These are phyloP conservation scores for Caenorhabditis wallacei DNA, from an alignment of 2,888 invertebrate genomes.

Conservation along the genomic window DNA sequence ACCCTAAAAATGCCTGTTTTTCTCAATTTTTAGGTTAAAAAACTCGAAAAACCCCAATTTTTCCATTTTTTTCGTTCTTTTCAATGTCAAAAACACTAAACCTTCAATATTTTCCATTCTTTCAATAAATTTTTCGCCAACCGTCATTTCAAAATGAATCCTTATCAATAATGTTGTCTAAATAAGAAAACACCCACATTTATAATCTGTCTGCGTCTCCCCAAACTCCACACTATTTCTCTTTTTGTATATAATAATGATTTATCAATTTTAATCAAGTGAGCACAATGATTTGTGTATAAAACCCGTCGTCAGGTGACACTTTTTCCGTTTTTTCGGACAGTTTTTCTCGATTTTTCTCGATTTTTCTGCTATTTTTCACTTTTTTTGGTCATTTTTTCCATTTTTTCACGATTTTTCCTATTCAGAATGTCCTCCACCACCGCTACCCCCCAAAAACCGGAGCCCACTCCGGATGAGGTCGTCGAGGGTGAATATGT, in stretches of 20 bases:
- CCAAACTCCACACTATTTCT: background rate
- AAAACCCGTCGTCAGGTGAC: slow-evolving; percentile 47
- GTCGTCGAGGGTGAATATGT: slow-evolving; percentile 56
- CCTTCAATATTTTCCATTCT: no score
- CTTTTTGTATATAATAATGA: slow-evolving; percentile 9
- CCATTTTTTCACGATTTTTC: background rate
- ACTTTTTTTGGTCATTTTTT: background rate
- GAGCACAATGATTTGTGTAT: slow-evolving; percentile 20
- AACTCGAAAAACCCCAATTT: no score
- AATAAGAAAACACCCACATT: slow-evolving; percentile 49
- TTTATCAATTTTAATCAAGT: slow-evolving; percentile 38
- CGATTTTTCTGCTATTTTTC: background rate
- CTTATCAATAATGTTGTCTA: no score
- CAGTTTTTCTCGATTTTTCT: background rate
- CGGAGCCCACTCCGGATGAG: slow-evolving; percentile 26
- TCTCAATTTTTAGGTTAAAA: no score
- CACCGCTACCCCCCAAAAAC: background rate
- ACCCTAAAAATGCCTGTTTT: no score
- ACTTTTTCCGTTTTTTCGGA: slow-evolving; percentile 16
- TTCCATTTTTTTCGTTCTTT: no score
- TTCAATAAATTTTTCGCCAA: no score
- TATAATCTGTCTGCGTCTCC: slow-evolving; percentile 37
- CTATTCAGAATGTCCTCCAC: slow-evolving; percentile 37
- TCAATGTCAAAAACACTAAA: no score
- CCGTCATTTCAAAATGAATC: no score